Percentiles rank a stretch among this genome's conserved stretches.
Evolutionary conservation across 2,113 vertebrate genomes (phyloP).

Genomic region (Scalopus aquaticus): DNA sequence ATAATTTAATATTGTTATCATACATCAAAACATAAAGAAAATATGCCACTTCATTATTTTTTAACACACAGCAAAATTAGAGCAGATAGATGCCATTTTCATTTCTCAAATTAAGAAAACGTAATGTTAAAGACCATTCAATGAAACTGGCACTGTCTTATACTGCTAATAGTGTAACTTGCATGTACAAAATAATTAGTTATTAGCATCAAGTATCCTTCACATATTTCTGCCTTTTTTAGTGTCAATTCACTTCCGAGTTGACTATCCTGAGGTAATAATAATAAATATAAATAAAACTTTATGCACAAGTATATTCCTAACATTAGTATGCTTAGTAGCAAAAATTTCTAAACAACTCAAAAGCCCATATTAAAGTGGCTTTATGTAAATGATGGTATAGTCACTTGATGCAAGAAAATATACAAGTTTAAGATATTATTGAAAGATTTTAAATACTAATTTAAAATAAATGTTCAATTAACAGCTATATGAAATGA

Average conservation of each 20-base stretch:
- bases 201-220: not conserved
- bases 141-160: not conserved
- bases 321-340: not conserved
- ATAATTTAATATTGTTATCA: not conserved
- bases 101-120: not conserved
- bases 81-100: not conserved
- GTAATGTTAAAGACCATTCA: not conserved
- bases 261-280: not conserved
- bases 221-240: not conserved
- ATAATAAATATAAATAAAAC: not conserved
- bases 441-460: not conserved
- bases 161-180: not conserved
- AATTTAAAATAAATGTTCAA: not conserved
- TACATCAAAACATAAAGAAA: not conserved
- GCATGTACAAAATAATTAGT: not conserved
- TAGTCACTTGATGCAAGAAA: not conserved
- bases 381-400: not conserved
- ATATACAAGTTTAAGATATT: not conserved
- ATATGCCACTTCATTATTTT: not conserved
- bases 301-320: not conserved
- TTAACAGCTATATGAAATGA: not conserved
- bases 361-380: not conserved
- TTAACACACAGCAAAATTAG: not conserved
- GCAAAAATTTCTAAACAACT: not conserved
- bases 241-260: not conserved